Evolutionary conservation across 2,888 invertebrate genomes (phyloP), one percentile per base, ranked within the genome.

Genomic region (Caenorhabditis becei): DNA sequence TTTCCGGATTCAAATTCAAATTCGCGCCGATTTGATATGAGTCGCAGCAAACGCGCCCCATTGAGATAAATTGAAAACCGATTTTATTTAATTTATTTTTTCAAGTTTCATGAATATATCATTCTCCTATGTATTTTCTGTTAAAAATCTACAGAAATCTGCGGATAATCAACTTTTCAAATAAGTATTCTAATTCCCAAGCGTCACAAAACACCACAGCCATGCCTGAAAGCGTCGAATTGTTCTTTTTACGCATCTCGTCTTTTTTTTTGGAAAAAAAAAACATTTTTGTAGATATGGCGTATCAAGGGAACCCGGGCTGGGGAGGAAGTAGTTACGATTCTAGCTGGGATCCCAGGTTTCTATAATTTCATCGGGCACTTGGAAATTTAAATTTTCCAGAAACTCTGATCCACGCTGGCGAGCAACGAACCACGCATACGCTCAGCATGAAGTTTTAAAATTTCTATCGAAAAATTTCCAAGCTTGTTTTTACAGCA

Each of bases 281-380:
- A n/a, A n/a, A n/a, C 4, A 18, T 32, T 32, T 56, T 32, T 18
- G 3, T 37, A 20, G 37, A 16, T n/a, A 70, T 70, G 70, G 59
- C 70, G 14, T 70, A 70, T 51, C 18, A 49, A 20, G 28, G 51
- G 16, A 24, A 47, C 4, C 37, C 56, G 37, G 1, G 20, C 2
- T 74, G 74, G 74, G 65, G 59, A 20, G 3, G 26, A n/a, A 66
- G 44, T 37, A 66, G 41, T 66, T 66, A 59, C 59, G 65, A 59
- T n/a, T 41, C 51, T 1, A 51, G 14, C 14, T 20, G 2, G 1
- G 2, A 20, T 49, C 5, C 18, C 3, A 49, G 44, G 7, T 44
- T 10, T n/a, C 16, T 16, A 7, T 44, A 10, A 3, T 10, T 44
- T 44, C n/a, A 3, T 7, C 44, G 3, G 1, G 1, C 51, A 7